Evolutionary conservation across 2,113 vertebrate species (phyloP).

Genomic region (Ptyas mucosa): DNA sequence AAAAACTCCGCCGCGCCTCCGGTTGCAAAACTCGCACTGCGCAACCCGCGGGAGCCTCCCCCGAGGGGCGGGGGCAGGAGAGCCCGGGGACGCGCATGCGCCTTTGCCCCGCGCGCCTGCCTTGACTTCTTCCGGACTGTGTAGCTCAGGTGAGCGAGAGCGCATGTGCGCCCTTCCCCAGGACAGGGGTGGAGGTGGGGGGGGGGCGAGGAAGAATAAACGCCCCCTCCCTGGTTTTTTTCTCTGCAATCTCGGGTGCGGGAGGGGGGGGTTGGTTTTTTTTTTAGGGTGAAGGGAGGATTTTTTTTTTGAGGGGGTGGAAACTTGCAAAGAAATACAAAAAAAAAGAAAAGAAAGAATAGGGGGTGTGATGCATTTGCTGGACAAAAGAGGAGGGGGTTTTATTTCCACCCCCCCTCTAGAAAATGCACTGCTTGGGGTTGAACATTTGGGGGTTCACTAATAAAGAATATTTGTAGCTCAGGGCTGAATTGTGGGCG

Average conservation of each 20-base stretch:
- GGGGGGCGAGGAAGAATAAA: neutral
- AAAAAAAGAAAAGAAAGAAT: too few relatives aligned
- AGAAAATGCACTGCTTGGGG: neutral
- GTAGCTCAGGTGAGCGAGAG: constrained; percentile 8
- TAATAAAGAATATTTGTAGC: neutral
- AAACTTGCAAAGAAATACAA: neutral
- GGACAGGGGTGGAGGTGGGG: neutral
- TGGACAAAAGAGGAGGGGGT: neutral
- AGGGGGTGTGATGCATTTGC: neutral
- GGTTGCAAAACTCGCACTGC: neutral
- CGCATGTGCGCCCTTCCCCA: constrained; percentile 1
- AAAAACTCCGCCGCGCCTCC: neutral
- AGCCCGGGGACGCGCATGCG: neutral
- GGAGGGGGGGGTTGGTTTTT: neutral
- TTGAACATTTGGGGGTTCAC: neutral
- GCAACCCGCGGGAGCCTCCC: too few relatives aligned
- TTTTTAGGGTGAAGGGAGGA: neutral
- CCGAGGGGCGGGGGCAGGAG: neutral
- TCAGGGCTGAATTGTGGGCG: neutral
- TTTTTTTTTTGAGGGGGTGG: neutral
- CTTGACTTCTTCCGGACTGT: neutral
- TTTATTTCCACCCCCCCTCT: neutral
- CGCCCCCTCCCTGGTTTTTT: too few relatives aligned
- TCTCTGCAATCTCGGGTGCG: neutral
- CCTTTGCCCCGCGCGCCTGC: neutral